Base-by-base conservation (phyloP, 2,888 invertebrate species). In the Endomychus coccineus region DNA sequence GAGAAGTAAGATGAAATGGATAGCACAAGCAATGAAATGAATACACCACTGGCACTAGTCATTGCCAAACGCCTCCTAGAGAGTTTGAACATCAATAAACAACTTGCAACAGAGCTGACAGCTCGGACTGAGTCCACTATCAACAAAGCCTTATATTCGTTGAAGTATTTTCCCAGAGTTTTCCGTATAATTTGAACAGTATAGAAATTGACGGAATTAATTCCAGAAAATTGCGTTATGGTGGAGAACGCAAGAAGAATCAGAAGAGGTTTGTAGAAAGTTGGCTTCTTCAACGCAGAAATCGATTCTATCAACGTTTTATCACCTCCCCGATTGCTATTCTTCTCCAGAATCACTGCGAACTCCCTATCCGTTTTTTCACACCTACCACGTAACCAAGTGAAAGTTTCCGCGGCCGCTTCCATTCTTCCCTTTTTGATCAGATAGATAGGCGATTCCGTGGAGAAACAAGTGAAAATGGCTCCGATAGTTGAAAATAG, bases 371-470 rank as follows among this genome's bases (percentile, higher is more conserved):
- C 64, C 0, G 73, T 70, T 35, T 69, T 69, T 6, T 69, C 66
- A 1, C 66, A 62, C 38, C 68, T 62, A 3, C 79, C 80, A 51
- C 80, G 66, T 33, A 78, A 67, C 71, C 74, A 78, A 25, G 68
- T 66, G 27, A 77, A 76, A 0, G 78, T 66, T 34, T 70, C 65
- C 3, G 71, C 67, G 0, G 82, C 81, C 37, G 76, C 71, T 14
- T 70, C 70, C 0, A 68, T 55, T 22, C 71, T 68, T 3, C 74
- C 74, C 48, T 74, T 76, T 2, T 74, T 69, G 4, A 78, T 70
- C 19, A 83, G 56, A 81, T 82, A 84, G 3, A 71, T 70, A 0
- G 82, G 83, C 22, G 80, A 77, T 59, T 84, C 83, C 0, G 78
- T 79, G 5, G 77, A 62, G 3, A 75, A 61, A 4, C 69, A 57